Conservation (phyloP, 2,113 vertebrate genomes). For the Sorex araneus region DNA sequence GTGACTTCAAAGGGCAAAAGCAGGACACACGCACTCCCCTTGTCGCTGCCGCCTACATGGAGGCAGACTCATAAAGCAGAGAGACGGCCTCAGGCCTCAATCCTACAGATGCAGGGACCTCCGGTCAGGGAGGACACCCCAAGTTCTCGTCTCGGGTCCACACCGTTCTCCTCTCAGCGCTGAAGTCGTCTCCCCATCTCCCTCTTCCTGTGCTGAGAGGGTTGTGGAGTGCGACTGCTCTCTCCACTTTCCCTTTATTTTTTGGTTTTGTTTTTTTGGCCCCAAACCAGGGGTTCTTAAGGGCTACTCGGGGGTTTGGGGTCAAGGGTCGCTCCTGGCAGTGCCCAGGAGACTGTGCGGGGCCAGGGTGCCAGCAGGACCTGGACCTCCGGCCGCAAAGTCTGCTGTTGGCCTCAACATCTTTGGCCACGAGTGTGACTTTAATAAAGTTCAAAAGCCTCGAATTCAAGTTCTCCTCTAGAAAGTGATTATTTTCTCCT, state of each 20-base stretch:
- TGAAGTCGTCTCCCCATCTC: neutral
- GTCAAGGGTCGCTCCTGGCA: no score
- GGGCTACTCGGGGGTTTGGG: no score
- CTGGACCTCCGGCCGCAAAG: neutral
- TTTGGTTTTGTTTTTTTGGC: no score
- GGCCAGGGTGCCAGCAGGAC: no score
- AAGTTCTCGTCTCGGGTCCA: neutral
- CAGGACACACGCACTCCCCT: no score
- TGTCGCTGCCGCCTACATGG: neutral
- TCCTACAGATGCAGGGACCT: neutral
- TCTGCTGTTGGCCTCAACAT: neutral
- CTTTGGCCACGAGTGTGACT: neutral
- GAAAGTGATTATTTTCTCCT: neutral
- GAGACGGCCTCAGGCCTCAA: neutral
- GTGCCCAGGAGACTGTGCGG: no score
- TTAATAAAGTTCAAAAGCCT: neutral
- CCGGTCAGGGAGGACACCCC: neutral
- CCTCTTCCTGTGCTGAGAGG: neutral
- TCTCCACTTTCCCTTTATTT: neutral
- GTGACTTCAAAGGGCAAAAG: constrained; percentile 20
- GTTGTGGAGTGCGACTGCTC: neutral
- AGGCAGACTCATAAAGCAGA: neutral
- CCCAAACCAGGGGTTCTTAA: no score
- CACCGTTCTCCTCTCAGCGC: neutral
- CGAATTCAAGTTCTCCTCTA: neutral